Conservation (phyloP, 2,113 vertebrate genomes). For the Passer montanus region DNA sequence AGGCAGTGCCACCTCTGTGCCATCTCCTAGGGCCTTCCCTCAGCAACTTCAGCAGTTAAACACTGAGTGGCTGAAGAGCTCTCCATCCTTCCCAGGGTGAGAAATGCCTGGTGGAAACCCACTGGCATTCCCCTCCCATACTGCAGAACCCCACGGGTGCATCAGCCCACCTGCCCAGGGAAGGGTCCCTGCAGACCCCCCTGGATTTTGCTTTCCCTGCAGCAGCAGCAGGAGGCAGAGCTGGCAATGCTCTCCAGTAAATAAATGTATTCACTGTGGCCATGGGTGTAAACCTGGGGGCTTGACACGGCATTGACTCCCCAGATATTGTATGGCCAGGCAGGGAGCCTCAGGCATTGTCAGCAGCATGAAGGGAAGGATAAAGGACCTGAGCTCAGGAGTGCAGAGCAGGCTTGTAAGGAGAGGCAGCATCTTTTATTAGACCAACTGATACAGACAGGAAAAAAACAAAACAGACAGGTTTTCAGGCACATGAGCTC, state of each 20-base stretch:
- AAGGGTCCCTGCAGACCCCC: neutral
- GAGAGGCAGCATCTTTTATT: slow-evolving; percentile 15
- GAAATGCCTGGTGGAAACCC: neutral
- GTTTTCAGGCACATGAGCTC: neutral
- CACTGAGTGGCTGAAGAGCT: neutral
- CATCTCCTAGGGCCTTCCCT: neutral
- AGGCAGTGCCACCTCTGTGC: neutral
- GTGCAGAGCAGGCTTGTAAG: neutral
- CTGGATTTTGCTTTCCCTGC: neutral
- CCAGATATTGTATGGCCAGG: neutral
- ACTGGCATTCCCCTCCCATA: fast-evolving
- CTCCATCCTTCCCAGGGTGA: neutral
- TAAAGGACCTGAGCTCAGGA: neutral
- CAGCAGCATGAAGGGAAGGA: neutral
- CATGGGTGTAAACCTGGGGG: neutral
- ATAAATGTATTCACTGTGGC: neutral
- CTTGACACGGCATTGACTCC: neutral
- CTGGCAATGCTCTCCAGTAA: neutral
- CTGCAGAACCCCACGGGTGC: neutral
- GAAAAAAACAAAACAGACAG: neutral
- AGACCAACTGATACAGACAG: neutral
- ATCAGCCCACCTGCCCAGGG: neutral
- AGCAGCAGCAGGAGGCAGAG: neutral
- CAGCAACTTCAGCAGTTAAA: neutral
- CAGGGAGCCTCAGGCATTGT: neutral